phyloP scores from a whole-genome alignment of 2,797 vertebrate genomes.

The Cyprinodon diabolis region DNA sequence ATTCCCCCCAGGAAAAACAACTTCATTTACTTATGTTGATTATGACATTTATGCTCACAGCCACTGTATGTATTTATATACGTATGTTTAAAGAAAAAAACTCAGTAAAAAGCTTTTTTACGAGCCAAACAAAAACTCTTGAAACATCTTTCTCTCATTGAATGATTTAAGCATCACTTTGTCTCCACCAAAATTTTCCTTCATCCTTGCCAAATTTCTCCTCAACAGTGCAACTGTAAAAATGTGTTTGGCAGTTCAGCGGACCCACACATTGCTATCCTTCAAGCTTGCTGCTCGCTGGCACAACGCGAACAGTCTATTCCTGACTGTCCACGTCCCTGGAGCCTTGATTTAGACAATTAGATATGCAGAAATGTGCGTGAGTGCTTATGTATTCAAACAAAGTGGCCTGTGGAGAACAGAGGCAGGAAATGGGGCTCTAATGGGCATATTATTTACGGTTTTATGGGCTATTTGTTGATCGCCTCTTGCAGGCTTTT shows the following conservation, averaged over 20 bases:
- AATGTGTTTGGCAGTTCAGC: constrained; percentile 3
- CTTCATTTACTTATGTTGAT: background rate
- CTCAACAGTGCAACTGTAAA: constrained; percentile 7
- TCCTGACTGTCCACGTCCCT: constrained; percentile 55
- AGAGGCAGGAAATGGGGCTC: constrained; percentile 69
- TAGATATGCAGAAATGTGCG: constrained; percentile 70
- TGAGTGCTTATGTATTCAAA: constrained; percentile 64
- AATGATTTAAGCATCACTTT: constrained; percentile 32
- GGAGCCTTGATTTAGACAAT: constrained; percentile 65
- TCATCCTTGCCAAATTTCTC: constrained; percentile 18
- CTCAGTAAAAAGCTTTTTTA: background rate
- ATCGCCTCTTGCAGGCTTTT: constrained; percentile 54
- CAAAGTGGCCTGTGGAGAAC: constrained; percentile 60
- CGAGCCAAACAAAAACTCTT: constrained; percentile 7
- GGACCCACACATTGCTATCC: constrained; percentile 27
- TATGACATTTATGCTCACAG: background rate
- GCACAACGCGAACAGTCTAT: constrained; percentile 50
- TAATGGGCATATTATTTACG: constrained; percentile 71
- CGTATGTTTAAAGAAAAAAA: background rate
- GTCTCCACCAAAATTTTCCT: constrained; percentile 34
- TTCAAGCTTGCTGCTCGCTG: constrained; percentile 32
- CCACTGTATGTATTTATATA: background rate
- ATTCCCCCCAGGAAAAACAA: background rate
- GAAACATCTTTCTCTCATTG: constrained; percentile 51
- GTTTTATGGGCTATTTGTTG: constrained; percentile 70